Evolutionary conservation across 2,797 vertebrate species (phyloP).

Genomic region (Lacerta viridis): DNA sequence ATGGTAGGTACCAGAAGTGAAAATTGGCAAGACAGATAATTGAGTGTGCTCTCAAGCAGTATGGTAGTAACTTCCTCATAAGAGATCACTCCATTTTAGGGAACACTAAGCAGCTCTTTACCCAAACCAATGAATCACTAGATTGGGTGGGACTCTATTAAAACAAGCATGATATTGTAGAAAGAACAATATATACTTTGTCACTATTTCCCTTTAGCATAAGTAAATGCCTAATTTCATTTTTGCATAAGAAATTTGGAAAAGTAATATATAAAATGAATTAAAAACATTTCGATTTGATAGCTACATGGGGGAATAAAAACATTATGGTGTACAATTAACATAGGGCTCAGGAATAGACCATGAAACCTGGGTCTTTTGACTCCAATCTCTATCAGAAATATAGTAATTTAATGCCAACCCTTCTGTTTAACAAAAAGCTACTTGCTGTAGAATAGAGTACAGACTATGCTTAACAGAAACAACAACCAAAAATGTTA

Average conservation of each 20-base stretch:
- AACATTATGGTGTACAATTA: conserved; percentile 54
- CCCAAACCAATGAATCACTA: background rate
- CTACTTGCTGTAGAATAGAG: conserved; percentile 59
- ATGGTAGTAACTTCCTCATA: background rate
- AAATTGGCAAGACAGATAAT: background rate
- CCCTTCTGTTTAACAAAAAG: conserved; percentile 42
- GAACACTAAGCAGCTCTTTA: background rate
- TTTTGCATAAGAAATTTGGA: background rate
- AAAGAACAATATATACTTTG: background rate
- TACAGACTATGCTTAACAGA: conserved; percentile 60
- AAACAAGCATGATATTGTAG: background rate
- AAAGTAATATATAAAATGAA: background rate
- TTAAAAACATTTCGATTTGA: background rate
- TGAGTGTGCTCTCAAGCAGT: background rate
- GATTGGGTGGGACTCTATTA: background rate
- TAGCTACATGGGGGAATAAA: background rate
- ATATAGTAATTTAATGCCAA: conserved; percentile 58
- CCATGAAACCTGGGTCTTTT: conserved; percentile 8
- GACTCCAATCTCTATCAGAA: conserved; percentile 65
- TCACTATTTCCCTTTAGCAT: background rate
- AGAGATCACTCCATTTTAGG: background rate
- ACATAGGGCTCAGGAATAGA: conserved; percentile 54
- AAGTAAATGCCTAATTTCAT: background rate
- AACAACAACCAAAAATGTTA: conserved; percentile 69
- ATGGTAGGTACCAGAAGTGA: background rate